These are phyloP conservation scores for Hipparchia semele DNA, from an alignment of 2,888 invertebrate species.

Conservation along the genomic window DNA sequence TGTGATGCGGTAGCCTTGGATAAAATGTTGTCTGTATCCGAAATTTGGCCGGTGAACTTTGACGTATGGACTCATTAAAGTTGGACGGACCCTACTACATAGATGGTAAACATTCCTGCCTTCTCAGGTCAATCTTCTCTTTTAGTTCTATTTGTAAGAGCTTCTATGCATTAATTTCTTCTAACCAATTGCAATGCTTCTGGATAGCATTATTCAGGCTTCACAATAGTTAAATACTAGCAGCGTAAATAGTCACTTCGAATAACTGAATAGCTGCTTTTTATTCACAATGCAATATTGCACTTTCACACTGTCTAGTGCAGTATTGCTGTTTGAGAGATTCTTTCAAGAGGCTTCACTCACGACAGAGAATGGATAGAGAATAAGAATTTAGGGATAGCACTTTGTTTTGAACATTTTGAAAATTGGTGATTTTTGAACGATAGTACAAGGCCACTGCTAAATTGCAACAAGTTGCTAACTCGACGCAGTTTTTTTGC, in stretches of 20 bases:
- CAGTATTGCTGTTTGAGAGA: neutral
- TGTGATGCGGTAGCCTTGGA: too few relatives aligned
- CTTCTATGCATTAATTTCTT: neutral
- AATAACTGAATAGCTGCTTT: constrained; percentile 10
- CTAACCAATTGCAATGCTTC: neutral
- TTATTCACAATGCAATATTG: constrained; percentile 20
- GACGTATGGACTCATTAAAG: too few relatives aligned
- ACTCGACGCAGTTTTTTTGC: too few relatives aligned
- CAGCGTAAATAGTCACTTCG: constrained; percentile 19
- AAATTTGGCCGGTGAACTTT: too few relatives aligned
- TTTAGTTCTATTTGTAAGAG: constrained; percentile 4
- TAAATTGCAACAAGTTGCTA: too few relatives aligned
- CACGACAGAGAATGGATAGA: neutral
- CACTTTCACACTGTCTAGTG: neutral
- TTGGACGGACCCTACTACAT: too few relatives aligned
- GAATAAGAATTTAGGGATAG: neutral
- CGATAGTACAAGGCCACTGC: too few relatives aligned
- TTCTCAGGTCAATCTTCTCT: neutral
- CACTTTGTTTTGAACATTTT: neutral
- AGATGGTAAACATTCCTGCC: neutral
- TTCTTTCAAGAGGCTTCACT: neutral
- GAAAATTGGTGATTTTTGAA: too few relatives aligned
- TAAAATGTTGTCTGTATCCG: too few relatives aligned
- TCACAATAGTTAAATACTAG: constrained; percentile 4
- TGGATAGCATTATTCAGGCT: constrained; percentile 13